Evolutionary conservation across 2,113 vertebrate genomes (phyloP), one percentile per base, ranked within the genome.

Genomic region (Psittacus erithacus): DNA sequence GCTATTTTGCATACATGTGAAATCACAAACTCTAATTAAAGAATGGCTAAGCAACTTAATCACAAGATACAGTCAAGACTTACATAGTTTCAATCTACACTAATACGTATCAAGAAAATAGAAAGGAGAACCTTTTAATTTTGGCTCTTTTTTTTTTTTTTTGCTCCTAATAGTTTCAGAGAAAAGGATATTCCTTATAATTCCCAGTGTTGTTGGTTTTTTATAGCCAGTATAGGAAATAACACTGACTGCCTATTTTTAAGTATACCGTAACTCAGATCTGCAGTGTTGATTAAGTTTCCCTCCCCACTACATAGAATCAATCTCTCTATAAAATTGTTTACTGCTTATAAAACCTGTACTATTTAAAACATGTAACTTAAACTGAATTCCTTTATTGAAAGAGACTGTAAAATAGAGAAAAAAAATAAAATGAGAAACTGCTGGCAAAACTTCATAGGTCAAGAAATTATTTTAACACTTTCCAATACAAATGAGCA

Each of bases 171-270:
- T 1, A 65, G 71, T 79, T 94, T 25, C 75, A 90, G 71, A 81
- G 59, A 70, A 87, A 71, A 91, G 77, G 69, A 84, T 53, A 94
- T 20, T 92, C 53, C 76, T 67, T 46, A 39, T 44, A 89, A 73
- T 95, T 95, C 75, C 52, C 3, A 3, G 59, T 39, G 38, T 6
- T 67, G 46, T 2, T 74, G 49, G 0, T n/a, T 88, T 86, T 95
- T 93, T 86, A 90, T 85, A 92, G 86, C 19, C 35, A 77, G 47
- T 38, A 59, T 52, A 88, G 82, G 82, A 94, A 94, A 82, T 82
- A 95, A 86, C 68, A 33, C 4, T 65, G 47, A 74, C 59, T 73
- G 71, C 28, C 70, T 93, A 82, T 95, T 96, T 93, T 95, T 85
- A 86, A 96, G 24, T 18, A 76, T 35, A 67, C 17, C 3, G 7